These are phyloP conservation scores for Ophiodon elongatus DNA, from an alignment of 2,113 vertebrate genomes.

Conservation along the genomic window DNA sequence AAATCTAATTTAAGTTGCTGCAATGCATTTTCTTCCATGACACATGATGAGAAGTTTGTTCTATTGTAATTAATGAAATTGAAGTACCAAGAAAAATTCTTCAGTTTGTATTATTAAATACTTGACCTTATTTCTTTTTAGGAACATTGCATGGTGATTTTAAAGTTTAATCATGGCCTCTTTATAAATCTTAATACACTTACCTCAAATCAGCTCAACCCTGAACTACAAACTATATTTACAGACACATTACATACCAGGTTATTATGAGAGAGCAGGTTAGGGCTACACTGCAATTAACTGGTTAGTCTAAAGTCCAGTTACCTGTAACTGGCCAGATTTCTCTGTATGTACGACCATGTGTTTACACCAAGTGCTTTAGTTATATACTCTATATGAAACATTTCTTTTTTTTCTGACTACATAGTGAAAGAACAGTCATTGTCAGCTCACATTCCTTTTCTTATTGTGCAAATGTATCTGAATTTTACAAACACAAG, in stretches of 20 bases:
- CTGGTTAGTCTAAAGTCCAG: neutral
- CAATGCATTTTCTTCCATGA: neutral
- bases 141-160: neutral
- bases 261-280: neutral
- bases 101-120: neutral
- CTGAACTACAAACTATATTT: neutral
- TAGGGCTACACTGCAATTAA: neutral
- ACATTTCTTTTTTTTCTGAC: neutral
- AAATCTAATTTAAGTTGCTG: neutral
- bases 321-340: neutral
- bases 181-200: neutral
- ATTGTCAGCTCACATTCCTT: no score
- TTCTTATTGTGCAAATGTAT: no score
- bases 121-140: neutral
- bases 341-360: neutral
- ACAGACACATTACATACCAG: neutral
- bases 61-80: constrained; percentile 19
- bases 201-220: neutral
- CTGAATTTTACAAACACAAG: no score
- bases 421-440: no score
- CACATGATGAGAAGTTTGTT: neutral
- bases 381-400: neutral
- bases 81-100: neutral
- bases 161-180: neutral
- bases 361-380: neutral